These are phyloP conservation scores for Pseudomyrmex flavicornis DNA, from an alignment of 1,140 invertebrate species.

Conservation along the genomic window DNA sequence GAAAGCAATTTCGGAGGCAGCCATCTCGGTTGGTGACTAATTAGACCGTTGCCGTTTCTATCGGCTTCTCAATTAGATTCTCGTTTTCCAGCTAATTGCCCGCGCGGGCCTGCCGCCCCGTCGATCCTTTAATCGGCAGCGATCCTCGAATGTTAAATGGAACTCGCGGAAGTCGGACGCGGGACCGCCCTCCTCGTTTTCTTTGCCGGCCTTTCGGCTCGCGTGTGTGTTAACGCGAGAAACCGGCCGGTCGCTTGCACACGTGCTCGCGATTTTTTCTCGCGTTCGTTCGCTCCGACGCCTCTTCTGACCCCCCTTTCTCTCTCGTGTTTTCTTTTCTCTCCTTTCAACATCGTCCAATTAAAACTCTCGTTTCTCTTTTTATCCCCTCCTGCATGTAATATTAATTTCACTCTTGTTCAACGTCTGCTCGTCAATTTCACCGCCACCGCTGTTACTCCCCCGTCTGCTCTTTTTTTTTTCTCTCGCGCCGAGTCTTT, in stretches of 20 bases:
- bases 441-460: constrained; percentile 45
- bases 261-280: constrained; percentile 37
- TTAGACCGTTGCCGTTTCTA: constrained; percentile 61
- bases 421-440: constrained; percentile 56
- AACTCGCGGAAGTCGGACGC: constrained; percentile 56
- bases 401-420: constrained; percentile 63
- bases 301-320: neutral
- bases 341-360: constrained; percentile 66
- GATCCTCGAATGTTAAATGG: constrained; percentile 48
- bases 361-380: constrained; percentile 69
- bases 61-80: constrained; percentile 67
- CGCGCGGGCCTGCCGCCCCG: neutral
- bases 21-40: constrained; percentile 53
- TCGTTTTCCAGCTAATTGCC: constrained; percentile 67
- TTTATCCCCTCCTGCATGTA: constrained; percentile 31
- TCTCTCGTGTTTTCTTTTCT: constrained; percentile 13
- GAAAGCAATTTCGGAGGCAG: neutral
- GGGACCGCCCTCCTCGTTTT: neutral
- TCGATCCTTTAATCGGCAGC: constrained; percentile 39
- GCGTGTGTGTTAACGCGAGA: constrained; percentile 8
- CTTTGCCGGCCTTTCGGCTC: constrained; percentile 18
- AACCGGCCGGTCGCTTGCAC: constrained; percentile 27
- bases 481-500: neutral
- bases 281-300: neutral
- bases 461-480: constrained; percentile 6